Base-by-base conservation (phyloP, 1,140 invertebrate species). In the Megalopta genalis region DNA sequence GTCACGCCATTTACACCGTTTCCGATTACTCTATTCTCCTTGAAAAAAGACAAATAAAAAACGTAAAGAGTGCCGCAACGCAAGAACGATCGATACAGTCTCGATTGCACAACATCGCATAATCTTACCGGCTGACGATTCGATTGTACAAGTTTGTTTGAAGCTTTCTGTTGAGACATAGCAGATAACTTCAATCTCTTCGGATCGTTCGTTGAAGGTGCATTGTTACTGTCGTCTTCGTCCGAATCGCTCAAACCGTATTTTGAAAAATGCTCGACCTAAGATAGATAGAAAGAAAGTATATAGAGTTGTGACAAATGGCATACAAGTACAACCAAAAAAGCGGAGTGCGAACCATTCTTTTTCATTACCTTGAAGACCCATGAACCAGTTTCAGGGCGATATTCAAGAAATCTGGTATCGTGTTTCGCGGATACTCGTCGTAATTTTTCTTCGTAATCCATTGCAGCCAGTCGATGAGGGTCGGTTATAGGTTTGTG, bases 261-360 rank as follows among this genome's bases (percentile, higher is more conserved):
- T 90, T 99, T 99, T 0, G 98, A 99, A 92, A 99, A 99, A 93
- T 99, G 98, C 79, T 98, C 96, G 39, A 99, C 98, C 95, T 96
- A 89, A 25, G 16, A 4, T 1, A 52, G 49, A 52, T 5, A 57
- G 6, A 57, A 2, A 3, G 16, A 52, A 52, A 52, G 49, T 52
- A 42, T 10, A 42, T 0, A 0, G 7, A 42, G 9, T 42, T 42
- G 46, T 16, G 10, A 14, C 8, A 14, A 49, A 12, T 21, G 2
- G 18, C 52, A 8, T 1, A 21, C 21, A 52, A 16, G 18, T n/a
- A 5, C 4, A 57, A 21, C 8, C 21, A 3, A 25, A 5, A 14
- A 12, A 25, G 23, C 23, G 25, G 0, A 25, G 23, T n/a, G 39
- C 21, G 42, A 16, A 2, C 16, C 21, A 1, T 25, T 54, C 8